These are phyloP conservation scores for Gobiocypris rarus DNA, from an alignment of 2,113 vertebrate genomes.

Conservation along the genomic window DNA sequence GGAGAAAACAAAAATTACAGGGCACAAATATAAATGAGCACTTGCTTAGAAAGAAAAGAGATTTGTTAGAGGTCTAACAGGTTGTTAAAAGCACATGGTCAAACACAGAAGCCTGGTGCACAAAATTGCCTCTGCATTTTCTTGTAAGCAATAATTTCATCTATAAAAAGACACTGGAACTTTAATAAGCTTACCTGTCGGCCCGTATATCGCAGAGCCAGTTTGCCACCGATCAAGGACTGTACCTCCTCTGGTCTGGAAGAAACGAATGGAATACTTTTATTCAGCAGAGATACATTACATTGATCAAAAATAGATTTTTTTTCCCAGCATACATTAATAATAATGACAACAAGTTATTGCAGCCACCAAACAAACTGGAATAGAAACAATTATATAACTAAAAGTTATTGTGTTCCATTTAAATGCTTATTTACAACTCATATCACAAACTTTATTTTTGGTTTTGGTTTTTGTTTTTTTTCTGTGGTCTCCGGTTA, in stretches of 20 bases:
- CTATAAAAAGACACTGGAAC: not conserved
- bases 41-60: not conserved
- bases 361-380: too few species aligned
- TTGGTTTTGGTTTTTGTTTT: too few species aligned
- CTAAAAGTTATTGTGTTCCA: too few species aligned
- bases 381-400: too few species aligned
- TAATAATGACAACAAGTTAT: too few species aligned
- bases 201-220: slow-evolving; percentile 90
- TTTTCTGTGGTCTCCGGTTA: too few species aligned
- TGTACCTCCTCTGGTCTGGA: slow-evolving; percentile 96
- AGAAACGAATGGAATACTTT: slow-evolving; percentile 30
- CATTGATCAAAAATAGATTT: too few species aligned
- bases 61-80: not conserved
- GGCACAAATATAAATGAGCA: not conserved
- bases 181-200: slow-evolving; percentile 82
- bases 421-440: too few species aligned
- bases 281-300: not conserved
- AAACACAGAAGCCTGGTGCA: not conserved
- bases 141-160: not conserved
- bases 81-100: not conserved
- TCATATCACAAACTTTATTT: too few species aligned
- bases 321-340: too few species aligned
- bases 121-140: not conserved
- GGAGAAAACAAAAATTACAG: not conserved
- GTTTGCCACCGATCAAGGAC: slow-evolving; percentile 93